Evolutionary conservation across 1,140 invertebrate genomes (phyloP).

Genomic region (Drosophila littoralis): DNA sequence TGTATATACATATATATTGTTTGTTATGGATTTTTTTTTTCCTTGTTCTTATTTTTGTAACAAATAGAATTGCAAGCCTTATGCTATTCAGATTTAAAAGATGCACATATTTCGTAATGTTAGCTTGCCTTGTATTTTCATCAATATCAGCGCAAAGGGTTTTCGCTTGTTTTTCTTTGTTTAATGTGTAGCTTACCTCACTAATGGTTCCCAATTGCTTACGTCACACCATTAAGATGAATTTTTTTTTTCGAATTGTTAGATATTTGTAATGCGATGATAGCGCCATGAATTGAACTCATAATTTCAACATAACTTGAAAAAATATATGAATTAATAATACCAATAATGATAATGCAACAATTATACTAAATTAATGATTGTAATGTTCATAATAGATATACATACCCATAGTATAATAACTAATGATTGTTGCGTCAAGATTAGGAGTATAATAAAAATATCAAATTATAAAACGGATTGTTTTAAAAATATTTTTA

Average conservation of each 20-base stretch:
- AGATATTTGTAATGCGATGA: conserved; percentile 70
- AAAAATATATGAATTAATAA: conserved; percentile 40
- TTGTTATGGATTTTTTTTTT: no score
- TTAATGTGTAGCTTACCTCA: conserved; percentile 85
- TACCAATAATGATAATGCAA: conserved; percentile 1
- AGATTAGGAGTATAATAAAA: conserved; percentile 9
- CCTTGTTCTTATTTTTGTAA: not conserved
- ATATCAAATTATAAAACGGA: conserved; percentile 3
- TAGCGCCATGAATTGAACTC: conserved; percentile 78
- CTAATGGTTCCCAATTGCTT: conserved; percentile 85
- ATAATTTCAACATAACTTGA: conserved; percentile 45
- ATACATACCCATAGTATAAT: conserved; percentile 63
- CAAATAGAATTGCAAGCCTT: conserved; percentile 10
- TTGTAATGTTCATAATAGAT: conserved; percentile 14
- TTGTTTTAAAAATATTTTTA: conserved; percentile 23
- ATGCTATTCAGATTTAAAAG: conserved; percentile 10
- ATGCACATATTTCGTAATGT: not conserved
- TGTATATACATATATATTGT: no score
- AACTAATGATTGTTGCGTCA: conserved; percentile 73
- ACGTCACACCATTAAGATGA: conserved; percentile 84
- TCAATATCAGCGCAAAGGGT: no score
- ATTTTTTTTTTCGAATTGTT: conserved; percentile 71
- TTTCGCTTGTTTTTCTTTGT: conserved; percentile 58
- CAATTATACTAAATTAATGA: not conserved
- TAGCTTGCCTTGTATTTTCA: conserved; percentile 23